These are phyloP conservation scores for Hydrochoerus hydrochaeris DNA, from an alignment of 2,113 vertebrate species.

Conservation along the genomic window DNA sequence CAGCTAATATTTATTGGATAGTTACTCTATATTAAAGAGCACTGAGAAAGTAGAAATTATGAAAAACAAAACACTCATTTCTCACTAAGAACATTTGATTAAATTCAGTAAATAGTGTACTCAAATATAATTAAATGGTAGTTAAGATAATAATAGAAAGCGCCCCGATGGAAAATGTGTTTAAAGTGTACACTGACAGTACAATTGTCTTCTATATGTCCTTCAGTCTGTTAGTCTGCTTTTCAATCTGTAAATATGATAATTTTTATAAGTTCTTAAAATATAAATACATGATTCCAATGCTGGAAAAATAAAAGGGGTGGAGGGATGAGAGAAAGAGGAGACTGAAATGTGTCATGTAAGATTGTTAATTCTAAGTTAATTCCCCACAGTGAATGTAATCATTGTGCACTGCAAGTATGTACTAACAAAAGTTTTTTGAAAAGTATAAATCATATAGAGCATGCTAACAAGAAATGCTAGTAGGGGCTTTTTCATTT, in stretches of 20 bases:
- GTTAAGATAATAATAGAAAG: not conserved
- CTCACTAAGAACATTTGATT: not conserved
- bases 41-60: not conserved
- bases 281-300: not conserved
- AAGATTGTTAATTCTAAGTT: no score
- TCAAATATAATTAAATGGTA: not conserved
- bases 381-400: not conserved
- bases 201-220: not conserved
- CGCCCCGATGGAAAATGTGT: not conserved
- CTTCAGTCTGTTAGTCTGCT: not conserved
- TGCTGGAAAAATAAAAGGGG: not conserved
- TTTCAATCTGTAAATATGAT: not conserved
- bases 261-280: not conserved
- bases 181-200: not conserved
- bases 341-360: not conserved
- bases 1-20: not conserved
- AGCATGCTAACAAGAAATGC: not conserved
- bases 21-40: not conserved
- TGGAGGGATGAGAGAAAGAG: not conserved
- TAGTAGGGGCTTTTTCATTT: not conserved
- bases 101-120: not conserved
- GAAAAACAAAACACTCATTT: not conserved
- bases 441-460: not conserved
- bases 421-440: not conserved
- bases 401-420: not conserved